Base-by-base conservation (phyloP, 2,797 vertebrate genomes). In the Danio aesculapii region DNA sequence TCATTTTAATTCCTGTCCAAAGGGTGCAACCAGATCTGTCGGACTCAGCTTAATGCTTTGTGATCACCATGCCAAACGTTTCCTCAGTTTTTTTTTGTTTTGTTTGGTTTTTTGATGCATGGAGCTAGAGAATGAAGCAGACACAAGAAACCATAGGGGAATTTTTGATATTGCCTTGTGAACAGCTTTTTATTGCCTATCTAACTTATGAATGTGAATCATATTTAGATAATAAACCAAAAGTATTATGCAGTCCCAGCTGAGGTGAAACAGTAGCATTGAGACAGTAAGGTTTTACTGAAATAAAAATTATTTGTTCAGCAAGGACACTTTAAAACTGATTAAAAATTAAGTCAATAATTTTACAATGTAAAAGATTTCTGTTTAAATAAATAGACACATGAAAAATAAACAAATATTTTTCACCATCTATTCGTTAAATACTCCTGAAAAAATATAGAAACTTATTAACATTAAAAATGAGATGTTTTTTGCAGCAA, bases 31-130 rank as follows among this genome's bases (percentile, higher is more conserved):
- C 6, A 64, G 41, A 75, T 70, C 66, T 70, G 82, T 58, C 17
- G 4, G 57, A 30, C 66, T 57, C 17, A 9, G 30, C 63, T 30
- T 78, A 74, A 64, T 10, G 46, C 58, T 81, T 69, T 63, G 21
- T 61, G 47, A 47, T 81, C 75, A 73, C 61, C 50, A 74, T 73
- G 43, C 47, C 63, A 67, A 78, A 55, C 39, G 61, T 83, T 79
- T 77, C 49, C 61, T n/a, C 59, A 39, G 43, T 64, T 52, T 12
- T 30, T 43, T 43, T 30, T 64, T 62, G 69, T 43, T 61, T 30
- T 43, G 17, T 30, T 64, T 62, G 69, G 30, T 61, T 77, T 75
- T 68, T 58, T 81, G 84, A 84, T 68, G 80, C 70, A 52, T 75
- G 59, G 4, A 44, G 62, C 17, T 66, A 62, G 55, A 52, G 66